Evolutionary conservation across 2,888 invertebrate species (phyloP), one percentile per base, ranked within the genome.

Genomic region (Acleris sparsana): DNA sequence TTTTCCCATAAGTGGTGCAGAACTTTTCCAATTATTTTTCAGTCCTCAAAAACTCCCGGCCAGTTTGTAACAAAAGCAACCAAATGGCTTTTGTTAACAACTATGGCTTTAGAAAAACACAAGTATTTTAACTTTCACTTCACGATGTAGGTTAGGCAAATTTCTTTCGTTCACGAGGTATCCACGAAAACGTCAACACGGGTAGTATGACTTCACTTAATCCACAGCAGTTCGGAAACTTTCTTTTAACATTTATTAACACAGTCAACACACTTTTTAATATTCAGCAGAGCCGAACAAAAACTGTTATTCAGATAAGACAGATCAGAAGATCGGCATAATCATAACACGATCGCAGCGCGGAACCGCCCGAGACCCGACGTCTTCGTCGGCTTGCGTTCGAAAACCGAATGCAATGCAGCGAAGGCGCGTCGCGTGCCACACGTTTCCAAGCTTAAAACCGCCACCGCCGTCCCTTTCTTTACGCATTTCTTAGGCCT

Each of bases 331-430:
- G 66, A 66, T 66, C 61, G 66, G 57, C 61, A 48, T 62, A 66
- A 66, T 86, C 86, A 84, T 86, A 88, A 86, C 80, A 87, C 88
- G 89, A 87, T 85, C 84, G 83, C 76, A 82, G 73, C 80, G 79
- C 82, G 80, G 79, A 74, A 72, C 72, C 74, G 80, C 74, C 62
- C 75, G 75, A 71, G 72, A 67, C 77, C 70, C 74, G 49, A 83
- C 92, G 88, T 85, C 89, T 78, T 73, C 78, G 72, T 80, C 72
- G 78, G 73, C 69, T 79, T 76, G 73, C 85, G 87, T 81, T 88
- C 87, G 80, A 76, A 85, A 85, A 87, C 89, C 87, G 92, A 92
- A 91, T 92, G 89, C 84, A 92, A 91, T 92, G 89, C 84, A 83
- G 81, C 80, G 85, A 86, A 66, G 62, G 61, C 66, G 66, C 66